Base-by-base conservation (phyloP, 2,113 vertebrate species). In the Pao palembangensis region DNA sequence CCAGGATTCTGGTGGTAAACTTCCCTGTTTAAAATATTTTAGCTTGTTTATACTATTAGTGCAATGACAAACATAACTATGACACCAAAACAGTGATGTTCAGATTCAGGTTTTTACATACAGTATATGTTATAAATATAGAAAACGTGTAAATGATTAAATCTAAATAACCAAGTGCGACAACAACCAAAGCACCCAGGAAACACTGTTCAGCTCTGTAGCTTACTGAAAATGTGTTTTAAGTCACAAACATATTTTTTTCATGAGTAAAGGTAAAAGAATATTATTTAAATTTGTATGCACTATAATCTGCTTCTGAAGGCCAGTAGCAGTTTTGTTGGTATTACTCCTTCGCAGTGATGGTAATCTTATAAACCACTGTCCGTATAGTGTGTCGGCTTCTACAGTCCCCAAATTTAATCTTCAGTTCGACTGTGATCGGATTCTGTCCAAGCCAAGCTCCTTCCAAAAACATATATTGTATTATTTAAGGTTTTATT, bases 251-350 rank as follows among this genome's bases (percentile, higher is more conserved):
- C 7, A 15, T 42, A 12, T 59, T 21, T 56, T 75, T 74, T 48
- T 52, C 49, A 47, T 60, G 51, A 61, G 48, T 61, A 51, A 63
- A 58, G 44, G 17, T 17, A 31, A 48, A 74, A 61, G 41, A 13
- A 68, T 54, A 62, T 74, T 50, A 64, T 73, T 70, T 60, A 61
- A 57, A 70, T 61, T 55, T 83, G 75, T 74, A 71, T 21, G 70
- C 66, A 60, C 43, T 81, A 81, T 89, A 81, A 83, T 82, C 71
- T 61, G 59, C 65, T 71, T 73, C 72, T 69, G 41, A 64, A 51
- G 55, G 63, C 17, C 68, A 67, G 71, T 63, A 61, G 69, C 52
- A 23, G 50, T 80, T 64, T 65, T 73, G 71, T 42, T 66, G 58
- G 54, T 76, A 55, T 52, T 61, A 60, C 47, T 44, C 64, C 71